Conservation (phyloP, 2,888 invertebrate genomes). For the Aspidiotus rigidus region DNA sequence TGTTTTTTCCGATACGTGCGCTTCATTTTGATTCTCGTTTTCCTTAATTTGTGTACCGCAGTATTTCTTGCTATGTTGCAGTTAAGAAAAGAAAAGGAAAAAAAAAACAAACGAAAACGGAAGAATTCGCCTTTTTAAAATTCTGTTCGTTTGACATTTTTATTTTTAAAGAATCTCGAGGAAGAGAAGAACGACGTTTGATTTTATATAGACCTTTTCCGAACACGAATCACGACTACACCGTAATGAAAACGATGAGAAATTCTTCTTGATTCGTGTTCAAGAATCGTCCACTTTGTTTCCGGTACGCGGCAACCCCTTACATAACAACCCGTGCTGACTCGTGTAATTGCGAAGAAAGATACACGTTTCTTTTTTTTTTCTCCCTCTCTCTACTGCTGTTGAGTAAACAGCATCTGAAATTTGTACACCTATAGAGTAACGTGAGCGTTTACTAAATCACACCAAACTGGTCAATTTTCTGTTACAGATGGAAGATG, state of each 20-base stretch:
- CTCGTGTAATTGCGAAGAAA: no score
- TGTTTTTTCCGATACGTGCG: slow-evolving; percentile 29
- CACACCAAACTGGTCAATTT: neutral
- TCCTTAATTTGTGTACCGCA: slow-evolving; percentile 4
- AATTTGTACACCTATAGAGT: no score
- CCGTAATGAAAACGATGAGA: neutral
- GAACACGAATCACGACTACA: neutral
- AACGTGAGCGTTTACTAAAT: no score
- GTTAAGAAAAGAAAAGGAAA: neutral
- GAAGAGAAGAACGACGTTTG: neutral
- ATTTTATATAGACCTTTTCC: neutral
- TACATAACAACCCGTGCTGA: no score
- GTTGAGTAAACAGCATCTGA: no score
- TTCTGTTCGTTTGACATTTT: slow-evolving; percentile 1
- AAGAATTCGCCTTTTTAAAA: slow-evolving; percentile 1
- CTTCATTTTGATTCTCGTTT: slow-evolving; percentile 23
- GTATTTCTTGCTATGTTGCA: neutral
- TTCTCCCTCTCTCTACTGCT: no score
- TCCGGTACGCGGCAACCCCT: no score
- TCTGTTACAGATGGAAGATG: slow-evolving; percentile 85
- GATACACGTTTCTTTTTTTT: no score
- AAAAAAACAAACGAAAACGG: neutral
- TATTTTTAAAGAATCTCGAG: neutral
- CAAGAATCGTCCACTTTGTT: neutral
- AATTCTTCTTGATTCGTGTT: neutral